These are phyloP conservation scores for Masnerella sp. DNA, from an alignment of 2,888 invertebrate species.

Conservation along the genomic window DNA sequence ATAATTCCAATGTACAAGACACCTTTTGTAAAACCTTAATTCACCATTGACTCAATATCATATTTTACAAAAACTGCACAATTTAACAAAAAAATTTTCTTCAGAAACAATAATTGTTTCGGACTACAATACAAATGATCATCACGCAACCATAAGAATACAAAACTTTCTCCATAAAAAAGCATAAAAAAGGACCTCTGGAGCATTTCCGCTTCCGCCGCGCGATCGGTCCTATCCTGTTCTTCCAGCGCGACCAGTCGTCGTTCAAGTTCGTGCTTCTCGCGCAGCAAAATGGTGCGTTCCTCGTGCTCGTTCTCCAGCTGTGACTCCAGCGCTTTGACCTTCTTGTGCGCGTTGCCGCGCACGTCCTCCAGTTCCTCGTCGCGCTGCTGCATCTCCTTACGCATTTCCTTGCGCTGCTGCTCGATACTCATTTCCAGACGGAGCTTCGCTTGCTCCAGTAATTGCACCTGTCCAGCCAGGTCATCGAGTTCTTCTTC, in stretches of 20 bases:
- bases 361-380: conserved; percentile 96
- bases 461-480: conserved; percentile 91
- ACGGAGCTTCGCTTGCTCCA: conserved; percentile 95
- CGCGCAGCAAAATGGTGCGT: conserved; percentile 89
- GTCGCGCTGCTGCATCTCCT: conserved; percentile 93
- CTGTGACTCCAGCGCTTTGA: conserved; percentile 93
- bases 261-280: conserved; percentile 94
- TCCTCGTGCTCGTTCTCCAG: conserved; percentile 96
- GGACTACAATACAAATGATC: too few relatives aligned
- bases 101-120: background rate
- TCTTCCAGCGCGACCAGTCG: conserved; percentile 89
- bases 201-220: conserved; percentile 81
- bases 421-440: conserved; percentile 96
- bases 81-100: background rate
- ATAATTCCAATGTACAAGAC: too few relatives aligned
- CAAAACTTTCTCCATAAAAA: background rate
- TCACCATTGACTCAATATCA: too few relatives aligned
- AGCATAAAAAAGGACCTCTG: conserved; percentile 67
- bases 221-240: conserved; percentile 85
- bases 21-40: too few relatives aligned
- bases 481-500: conserved; percentile 98
- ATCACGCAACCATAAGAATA: too few relatives aligned
- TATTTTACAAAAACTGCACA: too few relatives aligned
- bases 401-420: conserved; percentile 91
- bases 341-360: conserved; percentile 93